Conservation (phyloP, 2,888 invertebrate species). For the Furcula furcula region DNA sequence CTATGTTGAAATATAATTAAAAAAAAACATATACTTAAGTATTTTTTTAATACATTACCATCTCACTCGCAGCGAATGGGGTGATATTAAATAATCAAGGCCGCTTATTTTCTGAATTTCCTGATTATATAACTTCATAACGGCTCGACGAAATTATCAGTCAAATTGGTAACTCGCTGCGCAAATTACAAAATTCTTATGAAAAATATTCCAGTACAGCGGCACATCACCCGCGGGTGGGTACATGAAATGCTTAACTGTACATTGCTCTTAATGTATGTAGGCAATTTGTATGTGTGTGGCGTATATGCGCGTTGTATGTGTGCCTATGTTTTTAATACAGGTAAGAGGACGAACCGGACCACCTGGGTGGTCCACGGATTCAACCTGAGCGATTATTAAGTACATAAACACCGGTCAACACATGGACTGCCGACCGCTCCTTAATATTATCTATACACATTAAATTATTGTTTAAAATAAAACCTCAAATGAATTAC, state of each 20-base stretch:
- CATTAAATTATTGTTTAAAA: slow-evolving; percentile 61
- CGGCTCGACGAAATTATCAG: slow-evolving; percentile 54
- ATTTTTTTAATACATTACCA: slow-evolving; percentile 54
- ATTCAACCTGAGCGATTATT: slow-evolving; percentile 64
- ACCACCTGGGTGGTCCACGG: slow-evolving; percentile 73
- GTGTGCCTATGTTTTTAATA: slow-evolving; percentile 26
- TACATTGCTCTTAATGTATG: too few relatives aligned
- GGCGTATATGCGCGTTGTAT: slow-evolving; percentile 23
- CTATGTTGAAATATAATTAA: too few relatives aligned
- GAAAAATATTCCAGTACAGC: slow-evolving; percentile 38
- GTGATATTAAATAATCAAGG: slow-evolving; percentile 49
- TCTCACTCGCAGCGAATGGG: slow-evolving; percentile 54
- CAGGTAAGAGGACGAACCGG: slow-evolving; percentile 51
- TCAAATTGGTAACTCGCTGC: slow-evolving; percentile 71
- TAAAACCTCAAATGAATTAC: slow-evolving; percentile 61
- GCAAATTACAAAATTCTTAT: slow-evolving; percentile 73
- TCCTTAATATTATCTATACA: slow-evolving; percentile 45
- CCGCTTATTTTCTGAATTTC: slow-evolving; percentile 53
- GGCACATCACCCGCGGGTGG: slow-evolving; percentile 34
- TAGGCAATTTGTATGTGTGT: slow-evolving; percentile 19
- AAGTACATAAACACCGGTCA: slow-evolving; percentile 53
- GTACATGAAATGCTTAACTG: slow-evolving; percentile 33
- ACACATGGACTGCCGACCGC: slow-evolving; percentile 38
- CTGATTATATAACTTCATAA: slow-evolving; percentile 63
- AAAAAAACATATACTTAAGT: slow-evolving; percentile 32